phyloP scores from a whole-genome alignment of 2,797 vertebrate species.

The Phoeniculus purpureus region DNA sequence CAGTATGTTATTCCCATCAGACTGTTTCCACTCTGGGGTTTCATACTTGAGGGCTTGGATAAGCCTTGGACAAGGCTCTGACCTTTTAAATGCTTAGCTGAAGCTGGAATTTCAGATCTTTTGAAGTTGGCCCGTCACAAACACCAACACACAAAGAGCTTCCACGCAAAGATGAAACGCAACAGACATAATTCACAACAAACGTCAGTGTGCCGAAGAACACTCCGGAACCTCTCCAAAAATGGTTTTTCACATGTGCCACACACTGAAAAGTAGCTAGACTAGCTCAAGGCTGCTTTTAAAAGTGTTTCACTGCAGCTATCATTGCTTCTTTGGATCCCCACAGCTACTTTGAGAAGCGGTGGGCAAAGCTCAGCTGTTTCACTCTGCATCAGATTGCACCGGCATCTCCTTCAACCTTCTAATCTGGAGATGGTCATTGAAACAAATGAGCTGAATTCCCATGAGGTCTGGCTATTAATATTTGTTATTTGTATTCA shows the following conservation, averaged over 20 bases:
- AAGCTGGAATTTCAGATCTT: slow-evolving; percentile 38
- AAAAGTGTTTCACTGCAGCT: neutral
- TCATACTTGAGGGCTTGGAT: slow-evolving; percentile 52
- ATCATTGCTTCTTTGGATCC: neutral
- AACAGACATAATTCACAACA: slow-evolving; percentile 10
- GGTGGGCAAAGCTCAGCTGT: neutral
- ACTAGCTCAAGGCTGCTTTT: slow-evolving; percentile 1
- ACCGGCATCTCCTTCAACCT: neutral
- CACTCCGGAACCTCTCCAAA: neutral
- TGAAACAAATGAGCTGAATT: neutral
- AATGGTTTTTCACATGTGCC: neutral
- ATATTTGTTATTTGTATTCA: neutral
- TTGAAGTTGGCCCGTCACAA: slow-evolving; percentile 34
- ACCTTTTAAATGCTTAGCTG: slow-evolving; percentile 43
- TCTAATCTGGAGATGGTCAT: neutral
- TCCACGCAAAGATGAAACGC: slow-evolving; percentile 48
- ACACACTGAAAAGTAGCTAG: slow-evolving; percentile 13
- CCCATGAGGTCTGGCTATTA: neutral
- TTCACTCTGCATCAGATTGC: neutral
- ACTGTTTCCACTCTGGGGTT: slow-evolving; percentile 13
- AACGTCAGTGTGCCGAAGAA: slow-evolving; percentile 28
- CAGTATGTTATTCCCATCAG: slow-evolving; percentile 55
- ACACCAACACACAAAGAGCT: slow-evolving; percentile 43
- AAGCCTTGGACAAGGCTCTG: slow-evolving; percentile 46
- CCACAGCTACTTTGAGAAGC: neutral